phyloP scores from a whole-genome alignment of 1,140 invertebrate species.

The Nasonia vitripennis region DNA sequence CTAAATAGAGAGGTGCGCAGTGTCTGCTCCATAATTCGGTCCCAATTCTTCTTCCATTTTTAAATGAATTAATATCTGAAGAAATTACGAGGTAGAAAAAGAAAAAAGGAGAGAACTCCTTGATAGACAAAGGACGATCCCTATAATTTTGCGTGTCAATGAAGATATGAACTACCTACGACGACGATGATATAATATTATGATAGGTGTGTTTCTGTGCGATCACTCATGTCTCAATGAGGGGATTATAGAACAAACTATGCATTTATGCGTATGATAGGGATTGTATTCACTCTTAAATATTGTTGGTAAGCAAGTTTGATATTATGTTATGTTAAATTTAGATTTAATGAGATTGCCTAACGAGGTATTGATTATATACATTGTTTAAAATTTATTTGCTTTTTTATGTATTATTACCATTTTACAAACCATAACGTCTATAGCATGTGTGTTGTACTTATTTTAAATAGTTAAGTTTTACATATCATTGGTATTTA shows the following conservation, averaged over 20 bases:
- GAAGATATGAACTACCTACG: not conserved
- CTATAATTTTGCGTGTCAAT: conserved; percentile 17
- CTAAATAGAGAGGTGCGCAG: not conserved
- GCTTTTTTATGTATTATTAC: not conserved
- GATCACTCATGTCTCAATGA: not conserved
- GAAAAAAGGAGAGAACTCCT: not conserved
- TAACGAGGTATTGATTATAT: not conserved
- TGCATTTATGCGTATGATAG: conserved; percentile 32
- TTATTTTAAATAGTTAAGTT: not conserved
- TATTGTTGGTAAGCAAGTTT: not conserved
- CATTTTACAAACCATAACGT: not conserved
- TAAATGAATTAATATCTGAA: not conserved
- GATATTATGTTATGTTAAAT: not conserved
- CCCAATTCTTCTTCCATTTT: conserved; percentile 20
- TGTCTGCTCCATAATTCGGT: conserved; percentile 26
- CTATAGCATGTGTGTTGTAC: not conserved
- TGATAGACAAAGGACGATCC: conserved; percentile 9
- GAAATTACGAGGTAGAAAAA: not conserved
- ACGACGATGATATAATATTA: not conserved
- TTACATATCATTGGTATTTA: not conserved
- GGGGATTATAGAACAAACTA: not conserved
- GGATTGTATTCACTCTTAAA: conserved; percentile 30
- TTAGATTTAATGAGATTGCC: not conserved
- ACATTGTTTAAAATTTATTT: not conserved
- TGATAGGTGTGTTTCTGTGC: not conserved